Evolutionary conservation across 1,140 invertebrate genomes (phyloP), one percentile per base, ranked within the genome.

Genomic region (Eumeta japonica): DNA sequence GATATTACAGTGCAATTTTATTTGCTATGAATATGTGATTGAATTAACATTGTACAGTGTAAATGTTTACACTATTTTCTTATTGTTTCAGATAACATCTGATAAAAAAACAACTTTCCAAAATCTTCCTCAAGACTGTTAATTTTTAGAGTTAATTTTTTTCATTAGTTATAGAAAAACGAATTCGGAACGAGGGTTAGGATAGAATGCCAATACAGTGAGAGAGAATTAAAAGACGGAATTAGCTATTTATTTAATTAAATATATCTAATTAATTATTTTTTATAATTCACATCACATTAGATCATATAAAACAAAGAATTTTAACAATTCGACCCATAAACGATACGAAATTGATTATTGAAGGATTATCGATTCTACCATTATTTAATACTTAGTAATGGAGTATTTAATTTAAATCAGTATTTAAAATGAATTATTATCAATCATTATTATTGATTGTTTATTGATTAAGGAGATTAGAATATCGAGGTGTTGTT

Each of bases 171-270:
- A 24, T 50, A 35, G 40, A 59, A 63, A 52, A 47, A 48, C 54
- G 48, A 45, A 43, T 50, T 55, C 33, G 45, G 48, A 27, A 37
- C 34, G 40, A 48, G 49, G 37, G 49, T 35, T 44, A 52, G 48
- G 46, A 47, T 46, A 66, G 52, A 46, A 73, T 66, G 65, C 58
- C 63, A 67, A 73, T 44, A 44, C 28, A 45, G 43, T 41, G 68
- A 73, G 68, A 73, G 66, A 73, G 68, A 73, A 65, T 52, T 38
- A 68, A 67, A 73, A 73, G 68, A 73, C 68, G 58, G 62, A 68
- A 60, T 40, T 62, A 63, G 57, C 56, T 61, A 67, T 65, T 63
- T 72, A 70, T 68, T 66, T 59, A 55, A 5, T 9, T 16, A 17
- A 9, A 12, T 16, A 16, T 16, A 9, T 16, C 5, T 34, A 34